Conservation (phyloP, 1,140 invertebrate species). For the Homarus americanus region DNA sequence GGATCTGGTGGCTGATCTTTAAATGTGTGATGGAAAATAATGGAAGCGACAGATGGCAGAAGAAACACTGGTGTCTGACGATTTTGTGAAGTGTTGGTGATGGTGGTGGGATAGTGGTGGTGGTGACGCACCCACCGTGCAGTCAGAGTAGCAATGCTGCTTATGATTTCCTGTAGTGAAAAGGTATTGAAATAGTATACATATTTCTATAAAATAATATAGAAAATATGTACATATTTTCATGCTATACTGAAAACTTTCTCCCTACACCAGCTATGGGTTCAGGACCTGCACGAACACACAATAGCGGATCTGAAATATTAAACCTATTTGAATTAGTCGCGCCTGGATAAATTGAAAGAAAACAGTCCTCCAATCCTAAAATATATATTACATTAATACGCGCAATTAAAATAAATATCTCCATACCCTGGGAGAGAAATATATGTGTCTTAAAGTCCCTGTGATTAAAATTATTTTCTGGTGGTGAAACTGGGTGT, state of each 20-base stretch:
- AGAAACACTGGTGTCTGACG: no score
- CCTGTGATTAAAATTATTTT: not conserved
- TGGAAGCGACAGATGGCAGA: no score
- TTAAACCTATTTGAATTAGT: no score
- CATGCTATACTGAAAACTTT: constrained; percentile 41
- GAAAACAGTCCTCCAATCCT: no score
- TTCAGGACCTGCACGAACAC: no score
- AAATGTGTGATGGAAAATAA: no score
- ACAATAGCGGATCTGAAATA: no score
- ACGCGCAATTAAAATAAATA: not conserved
- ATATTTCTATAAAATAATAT: constrained; percentile 73
- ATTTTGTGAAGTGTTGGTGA: not conserved
- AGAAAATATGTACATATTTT: constrained; percentile 62
- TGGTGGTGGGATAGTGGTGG: not conserved
- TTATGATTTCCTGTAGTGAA: constrained; percentile 67
- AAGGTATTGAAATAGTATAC: constrained; percentile 73
- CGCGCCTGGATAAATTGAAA: no score
- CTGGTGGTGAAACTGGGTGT: not conserved
- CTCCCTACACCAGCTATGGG: constrained; percentile 21
- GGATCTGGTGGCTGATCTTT: no score
- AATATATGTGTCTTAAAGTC: not conserved
- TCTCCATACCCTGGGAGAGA: not conserved
- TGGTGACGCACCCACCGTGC: not conserved
- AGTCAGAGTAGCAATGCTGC: constrained; percentile 31
- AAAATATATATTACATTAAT: not conserved